phyloP scores from a whole-genome alignment of 1,140 invertebrate genomes.

The Rhynchophorus ferrugineus region DNA sequence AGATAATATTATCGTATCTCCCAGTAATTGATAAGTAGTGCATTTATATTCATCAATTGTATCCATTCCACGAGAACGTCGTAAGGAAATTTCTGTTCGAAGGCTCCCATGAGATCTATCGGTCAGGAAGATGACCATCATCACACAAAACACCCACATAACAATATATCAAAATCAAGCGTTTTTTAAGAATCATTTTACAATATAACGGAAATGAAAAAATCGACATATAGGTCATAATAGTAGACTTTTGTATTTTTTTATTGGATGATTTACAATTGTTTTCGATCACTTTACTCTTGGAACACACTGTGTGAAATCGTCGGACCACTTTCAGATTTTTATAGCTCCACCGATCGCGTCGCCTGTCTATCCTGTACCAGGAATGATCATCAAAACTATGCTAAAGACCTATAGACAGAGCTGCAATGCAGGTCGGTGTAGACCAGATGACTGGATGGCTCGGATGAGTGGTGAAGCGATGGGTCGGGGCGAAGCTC shows the following conservation, averaged over 20 bases:
- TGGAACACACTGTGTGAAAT: constrained; percentile 14
- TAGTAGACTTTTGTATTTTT: constrained; percentile 39
- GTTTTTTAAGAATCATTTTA: too few relatives aligned
- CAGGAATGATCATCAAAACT: not conserved
- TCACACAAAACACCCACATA: too few relatives aligned
- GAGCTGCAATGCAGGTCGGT: too few relatives aligned
- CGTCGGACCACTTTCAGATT: constrained; percentile 14
- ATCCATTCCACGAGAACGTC: constrained; percentile 35
- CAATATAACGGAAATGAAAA: too few relatives aligned
- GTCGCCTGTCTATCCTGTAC: constrained; percentile 2
- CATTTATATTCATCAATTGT: constrained; percentile 39
- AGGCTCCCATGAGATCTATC: constrained; percentile 1
- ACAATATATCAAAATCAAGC: too few relatives aligned
- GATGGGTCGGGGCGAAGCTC: too few relatives aligned
- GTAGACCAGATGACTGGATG: too few relatives aligned
- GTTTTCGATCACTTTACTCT: constrained; percentile 12
- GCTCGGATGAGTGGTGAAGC: too few relatives aligned
- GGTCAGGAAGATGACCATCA: constrained; percentile 1
- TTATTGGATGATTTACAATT: constrained; percentile 22
- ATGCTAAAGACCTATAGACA: constrained; percentile 8
- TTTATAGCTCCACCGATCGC: not conserved
- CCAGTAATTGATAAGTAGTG: constrained; percentile 32
- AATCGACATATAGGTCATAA: constrained; percentile 21
- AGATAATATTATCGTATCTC: constrained; percentile 26
- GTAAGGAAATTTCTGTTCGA: not conserved